Percentiles rank a stretch among this genome's conserved stretches.
Conservation (phyloP, 1,140 invertebrate genomes). For the Asobara japonica region DNA sequence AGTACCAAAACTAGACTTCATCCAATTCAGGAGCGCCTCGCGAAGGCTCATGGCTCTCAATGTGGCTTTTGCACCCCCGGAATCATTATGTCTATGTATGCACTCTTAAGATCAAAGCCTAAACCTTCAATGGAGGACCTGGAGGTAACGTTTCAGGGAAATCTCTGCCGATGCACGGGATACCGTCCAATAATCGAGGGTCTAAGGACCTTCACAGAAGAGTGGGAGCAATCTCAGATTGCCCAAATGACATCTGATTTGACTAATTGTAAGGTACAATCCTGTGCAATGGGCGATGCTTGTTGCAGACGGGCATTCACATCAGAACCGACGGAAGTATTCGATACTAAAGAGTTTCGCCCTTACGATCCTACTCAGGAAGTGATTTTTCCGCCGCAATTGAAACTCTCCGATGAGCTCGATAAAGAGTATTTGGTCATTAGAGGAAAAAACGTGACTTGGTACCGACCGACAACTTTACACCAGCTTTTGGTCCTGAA, state of each 20-base stretch:
- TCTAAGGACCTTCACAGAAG: slow-evolving; percentile 84
- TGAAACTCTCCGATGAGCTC: slow-evolving; percentile 73
- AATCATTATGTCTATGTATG: slow-evolving; percentile 66
- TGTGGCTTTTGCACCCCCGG: slow-evolving; percentile 93
- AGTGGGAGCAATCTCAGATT: slow-evolving; percentile 72
- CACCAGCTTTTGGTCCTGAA: slow-evolving; percentile 80
- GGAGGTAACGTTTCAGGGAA: slow-evolving; percentile 70
- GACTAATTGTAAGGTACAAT: slow-evolving; percentile 47
- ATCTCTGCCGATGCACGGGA: slow-evolving; percentile 90
- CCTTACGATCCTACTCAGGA: slow-evolving; percentile 89
- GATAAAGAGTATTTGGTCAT: slow-evolving; percentile 76
- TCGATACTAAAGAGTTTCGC: slow-evolving; percentile 76
- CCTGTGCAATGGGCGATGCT: slow-evolving; percentile 71
- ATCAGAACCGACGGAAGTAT: slow-evolving; percentile 68
- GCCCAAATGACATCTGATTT: slow-evolving; percentile 63
- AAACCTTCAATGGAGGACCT: slow-evolving; percentile 77
- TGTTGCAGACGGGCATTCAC: slow-evolving; percentile 67
- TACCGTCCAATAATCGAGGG: slow-evolving; percentile 91
- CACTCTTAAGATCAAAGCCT: slow-evolving; percentile 50
- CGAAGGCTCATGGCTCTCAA: slow-evolving; percentile 88
- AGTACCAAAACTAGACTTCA: slow-evolving; percentile 77
- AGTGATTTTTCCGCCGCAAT: slow-evolving; percentile 92
- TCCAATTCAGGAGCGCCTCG: slow-evolving; percentile 87
- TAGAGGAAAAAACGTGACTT: slow-evolving; percentile 75
- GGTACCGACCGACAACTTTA: slow-evolving; percentile 82